phyloP scores from a whole-genome alignment of 2,797 vertebrate species.

The Onychomys leucogaster region DNA sequence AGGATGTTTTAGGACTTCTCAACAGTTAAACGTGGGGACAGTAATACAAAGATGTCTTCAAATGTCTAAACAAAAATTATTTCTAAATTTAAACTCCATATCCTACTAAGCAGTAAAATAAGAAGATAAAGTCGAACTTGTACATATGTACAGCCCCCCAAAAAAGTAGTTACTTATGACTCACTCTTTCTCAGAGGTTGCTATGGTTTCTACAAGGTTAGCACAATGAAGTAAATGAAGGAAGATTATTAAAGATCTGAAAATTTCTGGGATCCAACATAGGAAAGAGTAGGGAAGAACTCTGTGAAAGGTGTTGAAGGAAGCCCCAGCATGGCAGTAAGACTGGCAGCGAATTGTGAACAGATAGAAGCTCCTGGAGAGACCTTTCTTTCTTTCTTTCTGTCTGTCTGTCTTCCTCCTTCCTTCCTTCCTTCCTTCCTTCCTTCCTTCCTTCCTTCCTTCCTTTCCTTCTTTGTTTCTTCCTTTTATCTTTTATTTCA shows the following conservation, averaged over 20 bases:
- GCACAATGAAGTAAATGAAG: constrained; percentile 9
- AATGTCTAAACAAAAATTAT: not conserved
- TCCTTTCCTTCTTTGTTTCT: not conserved
- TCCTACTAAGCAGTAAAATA: not conserved
- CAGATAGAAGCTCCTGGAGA: not conserved
- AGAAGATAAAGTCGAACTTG: constrained; percentile 24
- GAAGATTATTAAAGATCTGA: not conserved
- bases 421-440: accelerated
- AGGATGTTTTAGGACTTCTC: not conserved
- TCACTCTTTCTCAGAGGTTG: constrained; percentile 18
- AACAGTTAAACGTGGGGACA: not conserved
- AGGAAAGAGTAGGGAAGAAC: not conserved
- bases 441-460: not conserved
- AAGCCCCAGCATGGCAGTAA: not conserved
- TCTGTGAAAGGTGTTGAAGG: not conserved
- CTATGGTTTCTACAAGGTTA: not conserved
- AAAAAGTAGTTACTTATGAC: constrained; percentile 8
- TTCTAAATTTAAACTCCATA: constrained; percentile 41
- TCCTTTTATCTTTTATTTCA: not conserved
- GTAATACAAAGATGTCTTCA: not conserved
- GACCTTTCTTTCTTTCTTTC: not conserved
- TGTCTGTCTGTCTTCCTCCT: too few species aligned
- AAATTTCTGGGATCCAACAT: not conserved
- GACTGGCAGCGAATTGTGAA: not conserved
- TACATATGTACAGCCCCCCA: not conserved